Evolutionary conservation across 1,140 invertebrate genomes (phyloP).

Genomic region (Drosophila arizonae): DNA sequence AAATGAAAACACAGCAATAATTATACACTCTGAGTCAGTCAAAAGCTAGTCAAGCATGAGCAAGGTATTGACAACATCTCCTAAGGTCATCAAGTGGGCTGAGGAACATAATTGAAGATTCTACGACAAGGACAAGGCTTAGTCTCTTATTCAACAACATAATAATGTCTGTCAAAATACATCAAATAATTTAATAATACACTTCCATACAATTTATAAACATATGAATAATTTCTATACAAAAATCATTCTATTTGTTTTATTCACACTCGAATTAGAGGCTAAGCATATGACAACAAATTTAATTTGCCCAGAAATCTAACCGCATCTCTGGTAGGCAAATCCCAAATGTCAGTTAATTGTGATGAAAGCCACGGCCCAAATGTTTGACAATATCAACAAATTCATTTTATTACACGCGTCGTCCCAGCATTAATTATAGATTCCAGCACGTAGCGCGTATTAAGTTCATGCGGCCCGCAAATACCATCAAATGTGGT

Average conservation of each 20-base stretch:
- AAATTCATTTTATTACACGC: slow-evolving; percentile 63
- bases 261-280: background rate
- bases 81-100: too few species aligned
- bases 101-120: too few species aligned
- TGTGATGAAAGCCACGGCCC: slow-evolving; percentile 32
- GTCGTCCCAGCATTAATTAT: slow-evolving; percentile 53
- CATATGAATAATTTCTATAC: too few species aligned
- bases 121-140: too few species aligned
- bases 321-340: slow-evolving; percentile 10
- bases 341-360: slow-evolving; percentile 41
- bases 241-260: background rate
- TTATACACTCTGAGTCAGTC: too few species aligned
- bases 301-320: background rate
- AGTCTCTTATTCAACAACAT: too few species aligned
- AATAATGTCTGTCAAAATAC: too few species aligned
- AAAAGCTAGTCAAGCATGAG: too few species aligned
- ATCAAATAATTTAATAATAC: too few species aligned
- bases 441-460: slow-evolving; percentile 54
- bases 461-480: slow-evolving; percentile 45
- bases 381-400: slow-evolving; percentile 55
- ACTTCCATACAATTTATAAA: too few species aligned
- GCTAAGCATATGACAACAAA: background rate
- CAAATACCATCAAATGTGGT: slow-evolving; percentile 32
- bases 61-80: too few species aligned
- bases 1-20: too few species aligned